Evolutionary conservation across 2,113 vertebrate genomes (phyloP), one percentile per base, ranked within the genome.

Genomic region (Cochlearius cochlearius): DNA sequence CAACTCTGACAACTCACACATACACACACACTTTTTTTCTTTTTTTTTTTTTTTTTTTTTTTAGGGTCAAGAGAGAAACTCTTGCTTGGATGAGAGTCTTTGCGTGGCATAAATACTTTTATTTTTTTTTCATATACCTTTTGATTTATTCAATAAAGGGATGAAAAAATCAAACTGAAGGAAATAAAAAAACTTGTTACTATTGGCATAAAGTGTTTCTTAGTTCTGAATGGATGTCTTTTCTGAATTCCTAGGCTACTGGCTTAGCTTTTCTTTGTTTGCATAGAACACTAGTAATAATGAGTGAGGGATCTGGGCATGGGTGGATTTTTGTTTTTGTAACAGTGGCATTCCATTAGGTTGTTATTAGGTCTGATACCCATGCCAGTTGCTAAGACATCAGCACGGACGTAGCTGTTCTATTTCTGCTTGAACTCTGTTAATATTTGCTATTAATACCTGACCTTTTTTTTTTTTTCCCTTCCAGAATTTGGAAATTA

Each of bases 401-500:
- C 9, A 23, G 13, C 25, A 11, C 66, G 66, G n/a, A 49, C 52
- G 15, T 34, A 22, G 21, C n/a, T 79, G 47, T 72, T 79, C 26
- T 0, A 19, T 39, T 82, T 60, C 55, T 88, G 34, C 26, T 75
- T 82, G 12, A 12, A 8, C 18, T 84, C 4, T 68, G 15, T 56
- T 83, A 69, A 58, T 49, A 55, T 49, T 94, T 83, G 9, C 22
- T 45, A 55, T n/a, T 55, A 87, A 59, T 27, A 43, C 5, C 12
- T 86, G 43, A 39, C 72, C 2, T 69, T 78, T 67, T 83, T 79
- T 22, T 12, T 16, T 49, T 78, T 58, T 88, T 81, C 9, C 4
- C 43, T 94, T 71, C 23, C 93, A 99, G 99, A 94, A 98, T 80
- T 97, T 99, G 87, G 98, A 98, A 84, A 98, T 99, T 81, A 98